Conservation (phyloP, 2,113 vertebrate species). For the Pampusana beccarii region DNA sequence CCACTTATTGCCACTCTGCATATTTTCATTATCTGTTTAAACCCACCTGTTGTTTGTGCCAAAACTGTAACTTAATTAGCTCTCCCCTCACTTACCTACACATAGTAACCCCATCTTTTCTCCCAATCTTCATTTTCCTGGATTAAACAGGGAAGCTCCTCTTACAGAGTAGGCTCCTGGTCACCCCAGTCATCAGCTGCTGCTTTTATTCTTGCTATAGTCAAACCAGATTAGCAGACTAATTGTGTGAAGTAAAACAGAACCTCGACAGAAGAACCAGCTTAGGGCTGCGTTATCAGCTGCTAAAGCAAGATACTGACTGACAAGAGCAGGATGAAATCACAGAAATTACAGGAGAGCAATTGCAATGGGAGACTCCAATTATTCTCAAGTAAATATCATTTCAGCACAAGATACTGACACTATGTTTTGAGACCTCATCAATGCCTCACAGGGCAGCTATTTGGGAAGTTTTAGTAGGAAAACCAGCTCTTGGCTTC, state of each 20-base stretch:
- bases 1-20: background rate
- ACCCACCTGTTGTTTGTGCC: background rate
- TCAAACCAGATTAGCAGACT: background rate
- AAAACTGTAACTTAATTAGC: background rate
- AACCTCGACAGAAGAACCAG: background rate
- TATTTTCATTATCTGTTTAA: background rate
- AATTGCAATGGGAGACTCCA: background rate
- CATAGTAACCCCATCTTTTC: background rate
- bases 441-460: background rate
- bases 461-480: background rate
- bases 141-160: background rate
- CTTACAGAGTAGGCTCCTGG: background rate
- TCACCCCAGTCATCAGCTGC: background rate
- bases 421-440: background rate
- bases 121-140: background rate
- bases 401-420: background rate
- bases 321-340: background rate
- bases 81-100: background rate
- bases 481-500: background rate
- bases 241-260: background rate
- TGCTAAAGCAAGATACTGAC: background rate
- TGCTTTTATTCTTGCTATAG: background rate
- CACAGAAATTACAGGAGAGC: background rate
- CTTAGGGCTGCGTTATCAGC: background rate
- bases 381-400: background rate